Conservation (phyloP, 1,140 invertebrate species). For the Temnothorax longispinosus region DNA sequence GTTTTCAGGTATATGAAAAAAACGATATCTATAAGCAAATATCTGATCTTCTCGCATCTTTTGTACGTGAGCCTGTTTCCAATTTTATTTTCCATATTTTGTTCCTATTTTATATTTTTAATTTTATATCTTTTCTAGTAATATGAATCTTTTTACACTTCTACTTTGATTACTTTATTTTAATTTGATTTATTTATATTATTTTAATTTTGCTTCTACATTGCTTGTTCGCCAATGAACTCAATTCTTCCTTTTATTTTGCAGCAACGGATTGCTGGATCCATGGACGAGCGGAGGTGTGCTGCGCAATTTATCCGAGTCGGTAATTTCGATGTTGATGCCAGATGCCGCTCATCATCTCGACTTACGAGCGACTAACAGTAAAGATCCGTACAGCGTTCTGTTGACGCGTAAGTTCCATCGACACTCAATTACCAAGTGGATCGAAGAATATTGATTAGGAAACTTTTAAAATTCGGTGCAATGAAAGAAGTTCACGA, state of each 20-base stretch:
- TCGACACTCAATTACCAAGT: constrained; percentile 83
- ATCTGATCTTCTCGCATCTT: not conserved
- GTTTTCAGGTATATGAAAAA: constrained; percentile 90
- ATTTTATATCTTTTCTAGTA: not conserved
- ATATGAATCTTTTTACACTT: not conserved
- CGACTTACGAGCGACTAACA: constrained; percentile 92
- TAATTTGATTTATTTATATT: no score
- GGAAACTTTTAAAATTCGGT: not conserved
- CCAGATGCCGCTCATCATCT: constrained; percentile 97
- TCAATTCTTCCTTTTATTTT: constrained; percentile 63
- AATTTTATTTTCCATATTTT: not conserved
- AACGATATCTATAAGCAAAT: not conserved
- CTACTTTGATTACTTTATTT: not conserved
- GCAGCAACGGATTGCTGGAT: constrained; percentile 95
- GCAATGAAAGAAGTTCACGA: not conserved
- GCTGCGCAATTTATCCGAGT: constrained; percentile 89
- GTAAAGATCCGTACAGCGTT: constrained; percentile 90
- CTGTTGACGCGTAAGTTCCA: constrained; percentile 89
- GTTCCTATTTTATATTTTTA: not conserved
- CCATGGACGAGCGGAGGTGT: constrained; percentile 98
- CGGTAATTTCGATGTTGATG: constrained; percentile 92
- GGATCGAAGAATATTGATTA: constrained; percentile 86
- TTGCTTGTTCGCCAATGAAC: not conserved
- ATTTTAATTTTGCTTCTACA: not conserved
- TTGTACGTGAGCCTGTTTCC: not conserved